Evolutionary conservation across 2,888 invertebrate genomes (phyloP), one percentile per base, ranked within the genome.

Genomic region (Lasioglossum lativentre): DNA sequence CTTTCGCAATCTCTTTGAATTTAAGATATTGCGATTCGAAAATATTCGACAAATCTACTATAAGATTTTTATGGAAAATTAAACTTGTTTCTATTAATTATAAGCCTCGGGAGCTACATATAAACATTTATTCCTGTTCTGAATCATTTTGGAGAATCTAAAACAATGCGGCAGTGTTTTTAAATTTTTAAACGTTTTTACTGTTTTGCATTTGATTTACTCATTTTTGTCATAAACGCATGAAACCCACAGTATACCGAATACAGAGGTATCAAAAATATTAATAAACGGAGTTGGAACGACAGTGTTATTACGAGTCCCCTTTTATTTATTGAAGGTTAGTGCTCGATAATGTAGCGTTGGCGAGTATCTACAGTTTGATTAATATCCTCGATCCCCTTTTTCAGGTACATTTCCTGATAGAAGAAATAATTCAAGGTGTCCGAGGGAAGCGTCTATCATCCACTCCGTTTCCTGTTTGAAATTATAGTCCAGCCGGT

Each of bases 341-440:
- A n/a, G 38, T 0, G 34, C 38, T 12, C 12, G 23, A 70, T 70
- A 70, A 40, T 70, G 40, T 70, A n/a, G 10, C 5, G 34, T 70
- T 70, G 1, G 23, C 23, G 68, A n/a, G 23, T 70, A 38, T 38
- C 23, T 38, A 30, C 59, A 40, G 42, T 38, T 30, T 40, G 27
- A 70, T 70, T 42, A 63, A 56, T 56, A 40, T 40, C 42, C 59
- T 23, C 10, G 75, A 27, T 75, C 63, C 59, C n/a, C 42, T 63
- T 63, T 75, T 45, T 63, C 38, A 70, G 52, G 19, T 34, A 23
- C 56, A 78, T 71, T 80, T 70, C 42, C 42, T 45, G 75, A 30
- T n/a, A 70, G 42, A 30, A 52, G 68, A 80, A 80, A 80, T 75
- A 80, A 70, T 47, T 80, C 80, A 75, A 19, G 40, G 27, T 70